These are phyloP conservation scores for Trileptium ribeirensis DNA, from an alignment of 2,888 invertebrate genomes.

Conservation along the genomic window DNA sequence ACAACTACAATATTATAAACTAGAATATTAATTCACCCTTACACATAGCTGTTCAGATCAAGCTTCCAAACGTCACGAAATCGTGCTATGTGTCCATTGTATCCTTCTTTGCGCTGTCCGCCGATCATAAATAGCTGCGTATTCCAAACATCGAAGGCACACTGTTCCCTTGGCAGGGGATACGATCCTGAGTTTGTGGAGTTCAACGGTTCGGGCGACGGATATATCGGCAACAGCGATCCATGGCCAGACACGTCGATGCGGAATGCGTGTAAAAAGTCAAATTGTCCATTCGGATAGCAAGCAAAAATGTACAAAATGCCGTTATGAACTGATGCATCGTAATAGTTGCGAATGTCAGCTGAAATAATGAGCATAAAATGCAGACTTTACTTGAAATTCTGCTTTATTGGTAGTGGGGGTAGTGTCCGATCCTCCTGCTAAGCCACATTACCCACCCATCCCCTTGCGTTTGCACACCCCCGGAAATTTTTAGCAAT, in stretches of 20 bases:
- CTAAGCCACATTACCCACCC: too few species aligned
- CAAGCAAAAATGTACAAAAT: constrained; percentile 18
- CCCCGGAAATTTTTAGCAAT: too few species aligned
- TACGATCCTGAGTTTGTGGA: neutral
- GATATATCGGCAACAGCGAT: constrained; percentile 4
- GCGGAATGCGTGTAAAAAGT: constrained; percentile 15
- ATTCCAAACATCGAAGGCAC: constrained; percentile 17
- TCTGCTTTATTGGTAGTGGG: too few species aligned
- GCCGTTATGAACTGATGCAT: constrained; percentile 11
- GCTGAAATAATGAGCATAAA: neutral
- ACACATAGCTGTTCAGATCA: neutral
- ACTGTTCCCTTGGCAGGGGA: constrained; percentile 9
- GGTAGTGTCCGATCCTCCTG: too few species aligned
- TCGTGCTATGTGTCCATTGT: neutral
- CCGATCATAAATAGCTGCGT: neutral
- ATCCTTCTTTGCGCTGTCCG: neutral
- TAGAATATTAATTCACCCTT: too few species aligned
- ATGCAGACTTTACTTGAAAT: too few species aligned
- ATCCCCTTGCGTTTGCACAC: too few species aligned
- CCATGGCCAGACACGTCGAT: constrained; percentile 22
- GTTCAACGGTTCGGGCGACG: constrained; percentile 16
- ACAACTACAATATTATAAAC: too few species aligned
- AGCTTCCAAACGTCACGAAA: neutral
- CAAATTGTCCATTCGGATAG: constrained; percentile 8
- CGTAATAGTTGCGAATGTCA: constrained; percentile 21